Base-by-base conservation (phyloP, 2,113 vertebrate genomes). In the Thomomys bottae region DNA sequence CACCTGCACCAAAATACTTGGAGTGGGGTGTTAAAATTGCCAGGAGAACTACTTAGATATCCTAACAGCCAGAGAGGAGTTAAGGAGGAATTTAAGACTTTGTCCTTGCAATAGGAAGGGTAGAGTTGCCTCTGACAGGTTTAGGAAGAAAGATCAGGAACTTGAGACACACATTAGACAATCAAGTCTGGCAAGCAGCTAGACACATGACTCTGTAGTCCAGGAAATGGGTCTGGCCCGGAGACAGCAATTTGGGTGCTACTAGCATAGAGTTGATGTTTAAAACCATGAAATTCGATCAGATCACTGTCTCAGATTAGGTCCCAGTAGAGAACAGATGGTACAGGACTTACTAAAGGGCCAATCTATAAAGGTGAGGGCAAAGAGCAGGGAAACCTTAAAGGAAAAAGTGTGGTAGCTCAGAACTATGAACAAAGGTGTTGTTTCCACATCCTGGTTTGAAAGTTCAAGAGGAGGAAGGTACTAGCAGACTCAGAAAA, bases 331-430 rank as follows among this genome's bases (percentile, higher is more conserved):
- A 45, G 87, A 68, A 75, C 0, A 0, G 30, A 88, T 23, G 24
- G 45, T 26, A 78, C 8, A 34, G 38, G 68, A n/a, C 88, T 82
- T 87, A 90, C 67, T 68, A 84, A 87, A 93, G 30, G 24, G 28
- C 73, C 23, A 63, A 77, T 77, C 71, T 92, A 92, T 72, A 89
- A 89, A 92, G 75, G 5, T 78, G 17, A 21, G 40, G 49, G 40
- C 40, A 92, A n/a, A 63, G 28, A 49, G 49, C 40, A 76, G n/a
- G 42, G 68, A 94, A 81, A 94, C 75, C 75, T 85, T n/a, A 84
- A 81, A 32, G 40, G 10, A 72, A 83, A 92, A 3, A 90, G 42
- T 54, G 45, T 86, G 70, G 45, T 87, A 82, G 17, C 32, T 24
- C 20, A 54, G 18, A 67, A 63, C 78, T 72, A 82, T 72, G 80